phyloP scores from a whole-genome alignment of 2,113 vertebrate species.

The Zosterops hypoxanthus region DNA sequence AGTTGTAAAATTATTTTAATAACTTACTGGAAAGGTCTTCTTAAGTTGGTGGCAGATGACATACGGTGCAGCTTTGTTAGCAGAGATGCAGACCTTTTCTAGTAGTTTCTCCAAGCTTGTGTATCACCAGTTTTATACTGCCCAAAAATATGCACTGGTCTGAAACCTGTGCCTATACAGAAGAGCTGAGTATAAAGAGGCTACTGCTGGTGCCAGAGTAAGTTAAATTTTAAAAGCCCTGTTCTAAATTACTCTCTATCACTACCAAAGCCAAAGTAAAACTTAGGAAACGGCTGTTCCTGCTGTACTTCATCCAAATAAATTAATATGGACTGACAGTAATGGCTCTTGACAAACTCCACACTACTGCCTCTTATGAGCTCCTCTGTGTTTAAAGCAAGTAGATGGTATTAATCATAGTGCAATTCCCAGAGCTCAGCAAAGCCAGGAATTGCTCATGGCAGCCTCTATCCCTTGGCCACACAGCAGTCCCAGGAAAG shows the following conservation, averaged over 20 bases:
- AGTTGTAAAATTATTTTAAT: background rate
- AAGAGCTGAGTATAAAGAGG: background rate
- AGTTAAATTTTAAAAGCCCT: background rate
- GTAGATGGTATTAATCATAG: background rate
- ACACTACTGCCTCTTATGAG: fast-evolving
- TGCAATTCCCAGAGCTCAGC: background rate
- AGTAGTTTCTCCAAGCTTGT: background rate
- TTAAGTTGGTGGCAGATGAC: background rate
- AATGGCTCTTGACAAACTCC: background rate
- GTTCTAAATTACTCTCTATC: background rate
- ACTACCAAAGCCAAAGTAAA: background rate
- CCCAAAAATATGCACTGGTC: background rate
- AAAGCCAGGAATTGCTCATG: background rate
- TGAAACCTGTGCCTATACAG: background rate
- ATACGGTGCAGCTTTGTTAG: background rate
- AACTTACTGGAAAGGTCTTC: background rate
- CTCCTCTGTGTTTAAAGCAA: background rate
- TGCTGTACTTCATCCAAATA: background rate
- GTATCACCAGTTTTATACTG: background rate
- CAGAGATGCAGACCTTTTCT: background rate
- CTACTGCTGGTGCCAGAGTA: background rate
- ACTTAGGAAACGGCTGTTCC: background rate
- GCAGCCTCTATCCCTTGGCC: background rate
- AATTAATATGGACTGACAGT: background rate
- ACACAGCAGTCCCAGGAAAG: background rate